Percentiles rank a stretch among this genome's conserved stretches.
Evolutionary conservation across 1,140 invertebrate genomes (phyloP).

Genomic region (Drosophila arizonae): DNA sequence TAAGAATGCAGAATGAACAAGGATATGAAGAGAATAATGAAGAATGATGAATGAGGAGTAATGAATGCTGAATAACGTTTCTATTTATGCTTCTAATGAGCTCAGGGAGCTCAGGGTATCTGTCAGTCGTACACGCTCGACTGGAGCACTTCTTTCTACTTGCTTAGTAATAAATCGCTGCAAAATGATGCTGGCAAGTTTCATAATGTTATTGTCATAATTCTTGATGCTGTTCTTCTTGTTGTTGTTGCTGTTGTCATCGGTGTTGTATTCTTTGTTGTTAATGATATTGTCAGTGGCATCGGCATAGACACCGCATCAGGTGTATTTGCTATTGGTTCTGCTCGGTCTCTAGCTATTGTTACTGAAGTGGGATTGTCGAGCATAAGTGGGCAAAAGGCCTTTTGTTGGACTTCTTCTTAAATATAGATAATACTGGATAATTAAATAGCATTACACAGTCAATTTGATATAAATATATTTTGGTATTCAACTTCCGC

Average conservation of each 20-base stretch:
- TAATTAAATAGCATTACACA: constrained; percentile 69
- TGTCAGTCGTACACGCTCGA: not conserved
- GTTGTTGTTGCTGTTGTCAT: constrained; percentile 51
- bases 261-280: constrained; percentile 51
- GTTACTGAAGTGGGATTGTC: constrained; percentile 29
- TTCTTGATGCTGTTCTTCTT: not conserved
- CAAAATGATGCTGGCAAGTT: constrained; percentile 69
- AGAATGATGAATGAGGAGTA: too few relatives aligned
- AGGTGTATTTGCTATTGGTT: constrained; percentile 62
- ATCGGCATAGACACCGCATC: constrained; percentile 42
- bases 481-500: constrained; percentile 47
- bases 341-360: constrained; percentile 26
- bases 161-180: constrained; percentile 58
- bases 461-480: constrained; percentile 16
- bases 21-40: too few relatives aligned
- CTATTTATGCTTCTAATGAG: too few relatives aligned
- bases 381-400: constrained; percentile 20
- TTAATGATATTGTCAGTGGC: constrained; percentile 70
- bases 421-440: constrained; percentile 51
- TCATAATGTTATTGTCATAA: constrained; percentile 42
- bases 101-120: constrained; percentile 12
- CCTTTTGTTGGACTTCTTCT: constrained; percentile 35
- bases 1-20: too few relatives aligned
- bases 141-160: not conserved
- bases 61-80: too few relatives aligned